These are phyloP conservation scores for Hydrocynus forskahlii DNA, from an alignment of 2,797 vertebrate species.

Conservation along the genomic window DNA sequence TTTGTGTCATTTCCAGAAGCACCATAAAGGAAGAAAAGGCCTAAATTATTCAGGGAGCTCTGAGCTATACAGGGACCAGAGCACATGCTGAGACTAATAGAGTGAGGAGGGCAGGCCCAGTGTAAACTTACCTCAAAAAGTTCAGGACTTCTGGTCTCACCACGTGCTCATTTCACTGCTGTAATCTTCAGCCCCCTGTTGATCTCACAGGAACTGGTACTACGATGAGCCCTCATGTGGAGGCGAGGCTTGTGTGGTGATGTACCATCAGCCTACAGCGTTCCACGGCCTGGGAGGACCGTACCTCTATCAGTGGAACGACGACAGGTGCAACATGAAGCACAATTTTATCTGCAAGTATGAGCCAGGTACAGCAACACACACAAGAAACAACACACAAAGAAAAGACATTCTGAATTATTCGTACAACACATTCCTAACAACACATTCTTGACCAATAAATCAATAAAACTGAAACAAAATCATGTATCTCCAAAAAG, in stretches of 20 bases:
- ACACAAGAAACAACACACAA: not conserved
- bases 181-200: not conserved
- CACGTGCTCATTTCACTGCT: not conserved
- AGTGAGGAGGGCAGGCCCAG: not conserved
- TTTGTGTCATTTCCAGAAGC: too few relatives aligned
- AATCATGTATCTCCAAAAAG: too few relatives aligned
- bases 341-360: conserved; percentile 99
- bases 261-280: conserved; percentile 96
- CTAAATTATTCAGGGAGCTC: not conserved
- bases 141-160: not conserved
- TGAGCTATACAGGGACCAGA: not conserved
- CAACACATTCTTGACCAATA: too few relatives aligned
- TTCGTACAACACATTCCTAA: too few relatives aligned
- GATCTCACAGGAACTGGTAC: conserved; percentile 90
- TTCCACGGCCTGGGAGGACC: conserved; percentile 88
- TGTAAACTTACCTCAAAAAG: not conserved
- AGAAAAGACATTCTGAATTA: too few relatives aligned
- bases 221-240: conserved; percentile 95
- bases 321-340: conserved; percentile 98
- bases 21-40: not conserved
- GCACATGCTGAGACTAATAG: not conserved
- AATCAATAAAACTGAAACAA: too few relatives aligned
- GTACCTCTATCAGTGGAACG: conserved; percentile 96
- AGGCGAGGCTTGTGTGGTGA: conserved; percentile 95
- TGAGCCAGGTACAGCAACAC: conserved; percentile 77